Percentiles rank a stretch among this genome's conserved stretches.
Conservation (phyloP, 2,113 vertebrate species). For the Cariama cristata region DNA sequence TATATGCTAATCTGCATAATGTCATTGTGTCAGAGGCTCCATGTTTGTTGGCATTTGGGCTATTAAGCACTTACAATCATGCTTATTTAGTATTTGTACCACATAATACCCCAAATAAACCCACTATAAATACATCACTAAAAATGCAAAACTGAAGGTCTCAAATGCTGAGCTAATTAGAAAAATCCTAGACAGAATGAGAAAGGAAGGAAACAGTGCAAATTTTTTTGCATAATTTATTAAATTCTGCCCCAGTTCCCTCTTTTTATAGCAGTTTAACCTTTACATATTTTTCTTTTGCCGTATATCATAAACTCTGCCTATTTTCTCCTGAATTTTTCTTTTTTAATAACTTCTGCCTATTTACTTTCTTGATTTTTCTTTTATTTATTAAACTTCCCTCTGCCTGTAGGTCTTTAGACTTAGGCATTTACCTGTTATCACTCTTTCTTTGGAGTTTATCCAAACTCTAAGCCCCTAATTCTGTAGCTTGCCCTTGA, state of each 20-base stretch:
- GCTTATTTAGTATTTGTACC: background rate
- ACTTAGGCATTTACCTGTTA: fast-evolving
- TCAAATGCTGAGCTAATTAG: background rate
- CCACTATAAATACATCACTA: background rate
- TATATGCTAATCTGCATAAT: background rate
- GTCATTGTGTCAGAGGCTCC: background rate
- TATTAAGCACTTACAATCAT: background rate
- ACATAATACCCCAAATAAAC: background rate
- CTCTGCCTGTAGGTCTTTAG: background rate
- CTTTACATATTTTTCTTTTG: background rate
- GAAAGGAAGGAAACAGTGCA: background rate
- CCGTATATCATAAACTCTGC: background rate
- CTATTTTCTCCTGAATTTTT: background rate
- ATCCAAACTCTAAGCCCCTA: background rate
- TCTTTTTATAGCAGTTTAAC: background rate
- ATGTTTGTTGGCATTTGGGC: background rate
- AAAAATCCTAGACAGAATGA: background rate
- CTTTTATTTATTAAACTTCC: background rate
- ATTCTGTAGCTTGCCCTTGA: background rate
- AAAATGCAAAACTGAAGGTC: background rate
- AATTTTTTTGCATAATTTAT: background rate
- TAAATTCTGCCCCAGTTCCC: background rate
- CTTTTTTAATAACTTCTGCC: background rate
- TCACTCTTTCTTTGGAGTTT: background rate
- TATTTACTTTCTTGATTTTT: background rate